phyloP scores from a whole-genome alignment of 1,140 invertebrate genomes.

The Apolygus lucorum region DNA sequence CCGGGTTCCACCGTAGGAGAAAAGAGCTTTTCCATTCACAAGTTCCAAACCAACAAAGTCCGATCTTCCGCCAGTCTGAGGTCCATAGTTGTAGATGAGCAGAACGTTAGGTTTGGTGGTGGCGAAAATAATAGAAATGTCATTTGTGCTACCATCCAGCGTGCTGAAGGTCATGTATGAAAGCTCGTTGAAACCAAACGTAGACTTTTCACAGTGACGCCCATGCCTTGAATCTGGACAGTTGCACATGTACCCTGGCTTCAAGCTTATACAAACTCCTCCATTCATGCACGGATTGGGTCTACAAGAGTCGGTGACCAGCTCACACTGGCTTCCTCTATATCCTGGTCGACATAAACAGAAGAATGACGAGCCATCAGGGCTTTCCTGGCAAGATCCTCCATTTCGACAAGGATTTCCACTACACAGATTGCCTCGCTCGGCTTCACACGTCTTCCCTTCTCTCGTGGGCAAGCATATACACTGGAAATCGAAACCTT shows the following conservation, averaged over 20 bases:
- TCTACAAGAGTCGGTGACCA: conserved; percentile 72
- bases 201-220: conserved; percentile 78
- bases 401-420: conserved; percentile 80
- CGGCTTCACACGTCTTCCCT: conserved; percentile 73
- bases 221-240: conserved; percentile 83
- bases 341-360: conserved; percentile 83
- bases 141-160: conserved; percentile 76
- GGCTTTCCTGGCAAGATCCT: conserved; percentile 77
- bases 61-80: conserved; percentile 73
- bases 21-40: conserved; percentile 67
- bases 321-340: conserved; percentile 78
- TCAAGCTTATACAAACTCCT: conserved; percentile 70
- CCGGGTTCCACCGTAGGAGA: conserved; percentile 80
- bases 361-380: conserved; percentile 77
- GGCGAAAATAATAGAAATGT: conserved; percentile 83
- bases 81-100: conserved; percentile 81
- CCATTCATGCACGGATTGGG: conserved; percentile 83
- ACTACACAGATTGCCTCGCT: conserved; percentile 71
- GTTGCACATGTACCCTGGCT: conserved; percentile 76
- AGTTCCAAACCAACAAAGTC: conserved; percentile 89
- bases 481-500: conserved; percentile 75
- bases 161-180: conserved; percentile 83
- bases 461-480: conserved; percentile 64
- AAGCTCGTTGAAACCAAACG: conserved; percentile 77
- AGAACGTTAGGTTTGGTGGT: conserved; percentile 79